Conservation (phyloP, 2,797 vertebrate genomes). For the Acanthurus leucopareius region DNA sequence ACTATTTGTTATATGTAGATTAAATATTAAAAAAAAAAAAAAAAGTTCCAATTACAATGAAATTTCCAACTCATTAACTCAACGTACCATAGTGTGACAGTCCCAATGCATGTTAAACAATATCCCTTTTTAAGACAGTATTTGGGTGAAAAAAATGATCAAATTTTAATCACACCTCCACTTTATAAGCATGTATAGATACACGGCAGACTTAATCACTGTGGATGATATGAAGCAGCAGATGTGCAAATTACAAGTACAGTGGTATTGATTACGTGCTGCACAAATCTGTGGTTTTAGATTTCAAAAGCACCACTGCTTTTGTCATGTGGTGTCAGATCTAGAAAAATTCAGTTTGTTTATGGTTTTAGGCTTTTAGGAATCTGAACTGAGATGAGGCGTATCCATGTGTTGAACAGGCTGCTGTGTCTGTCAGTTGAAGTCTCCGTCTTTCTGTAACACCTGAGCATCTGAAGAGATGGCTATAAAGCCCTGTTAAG, state of each 20-base stretch:
- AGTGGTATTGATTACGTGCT: background rate
- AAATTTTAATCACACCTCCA: background rate
- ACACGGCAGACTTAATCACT: background rate
- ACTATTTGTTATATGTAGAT: background rate
- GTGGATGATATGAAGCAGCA: background rate
- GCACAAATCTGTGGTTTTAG: background rate
- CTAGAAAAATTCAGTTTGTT: background rate
- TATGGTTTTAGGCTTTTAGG: background rate
- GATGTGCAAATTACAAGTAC: background rate
- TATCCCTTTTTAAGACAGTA: background rate
- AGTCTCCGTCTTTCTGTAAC: background rate
- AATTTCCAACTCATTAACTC: background rate
- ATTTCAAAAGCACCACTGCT: background rate
- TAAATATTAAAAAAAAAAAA: background rate
- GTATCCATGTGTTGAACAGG: background rate
- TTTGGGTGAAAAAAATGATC: background rate
- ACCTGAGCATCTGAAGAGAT: conserved; percentile 69
- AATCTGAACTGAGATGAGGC: background rate
- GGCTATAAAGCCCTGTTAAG: conserved; percentile 75
- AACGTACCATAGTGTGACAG: background rate
- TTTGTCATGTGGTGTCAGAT: background rate
- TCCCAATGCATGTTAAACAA: background rate
- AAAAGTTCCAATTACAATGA: background rate
- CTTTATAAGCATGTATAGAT: background rate
- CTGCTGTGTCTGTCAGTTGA: conserved; percentile 16